Conservation (phyloP, 2,888 invertebrate species). For the Siphonodentalium dalli region DNA sequence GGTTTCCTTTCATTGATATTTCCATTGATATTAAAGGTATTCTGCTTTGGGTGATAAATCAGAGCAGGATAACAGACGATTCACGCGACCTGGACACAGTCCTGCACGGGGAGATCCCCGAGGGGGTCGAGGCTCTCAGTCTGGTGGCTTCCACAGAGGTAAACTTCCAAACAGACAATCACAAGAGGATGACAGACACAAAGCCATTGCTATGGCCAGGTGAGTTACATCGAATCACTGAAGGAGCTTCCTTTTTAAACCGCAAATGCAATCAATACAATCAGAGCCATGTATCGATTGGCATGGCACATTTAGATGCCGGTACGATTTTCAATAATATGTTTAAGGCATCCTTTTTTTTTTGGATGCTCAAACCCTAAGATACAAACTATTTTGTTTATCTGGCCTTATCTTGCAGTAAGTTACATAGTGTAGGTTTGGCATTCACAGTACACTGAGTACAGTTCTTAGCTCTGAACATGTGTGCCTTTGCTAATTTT, state of each 20-base stretch:
- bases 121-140: constrained; percentile 36
- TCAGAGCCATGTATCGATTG: too few relatives aligned
- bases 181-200: constrained; percentile 56
- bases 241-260: background rate
- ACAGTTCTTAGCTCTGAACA: too few relatives aligned
- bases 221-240: constrained; percentile 20
- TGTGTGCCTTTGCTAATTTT: too few relatives aligned
- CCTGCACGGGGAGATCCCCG: constrained; percentile 47
- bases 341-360: too few relatives aligned
- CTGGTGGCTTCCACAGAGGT: constrained; percentile 32
- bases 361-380: too few relatives aligned
- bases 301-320: too few relatives aligned
- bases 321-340: too few relatives aligned
- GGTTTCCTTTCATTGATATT: background rate
- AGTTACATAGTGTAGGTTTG: too few relatives aligned
- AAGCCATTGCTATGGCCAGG: constrained; percentile 54
- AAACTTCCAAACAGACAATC: constrained; percentile 48
- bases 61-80: constrained; percentile 36
- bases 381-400: too few relatives aligned
- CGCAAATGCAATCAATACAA: too few relatives aligned
- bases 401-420: too few relatives aligned
- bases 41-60: constrained; percentile 37
- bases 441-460: too few relatives aligned
- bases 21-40: constrained; percentile 34
- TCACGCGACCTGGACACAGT: constrained; percentile 44